Percentiles rank a stretch among this genome's conserved stretches.
Conservation (phyloP, 2,113 vertebrate species). For the Halcyon senegalensis region DNA sequence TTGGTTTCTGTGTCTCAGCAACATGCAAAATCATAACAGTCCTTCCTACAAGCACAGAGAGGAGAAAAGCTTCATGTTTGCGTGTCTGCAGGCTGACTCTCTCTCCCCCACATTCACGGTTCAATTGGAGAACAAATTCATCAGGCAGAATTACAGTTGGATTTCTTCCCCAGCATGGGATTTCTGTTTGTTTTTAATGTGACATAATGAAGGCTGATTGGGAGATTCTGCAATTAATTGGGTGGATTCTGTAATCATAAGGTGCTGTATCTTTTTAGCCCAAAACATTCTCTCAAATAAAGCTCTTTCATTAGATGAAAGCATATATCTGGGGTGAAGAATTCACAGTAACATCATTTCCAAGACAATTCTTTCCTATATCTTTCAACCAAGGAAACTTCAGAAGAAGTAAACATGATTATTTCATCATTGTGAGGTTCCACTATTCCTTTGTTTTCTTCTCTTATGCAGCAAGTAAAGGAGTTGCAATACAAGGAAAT, state of each 20-base stretch:
- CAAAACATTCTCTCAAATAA: neutral
- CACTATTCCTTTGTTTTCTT: neutral
- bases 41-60: neutral
- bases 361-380: neutral
- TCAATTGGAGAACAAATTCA: neutral
- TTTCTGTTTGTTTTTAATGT: slow-evolving; percentile 46
- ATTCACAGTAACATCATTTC: neutral
- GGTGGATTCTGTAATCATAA: neutral
- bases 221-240: slow-evolving; percentile 11
- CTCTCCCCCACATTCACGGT: neutral
- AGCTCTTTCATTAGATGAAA: neutral
- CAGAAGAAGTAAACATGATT: neutral
- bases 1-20: neutral
- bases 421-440: neutral
- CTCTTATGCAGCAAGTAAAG: neutral
- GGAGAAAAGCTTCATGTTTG: slow-evolving; percentile 13
- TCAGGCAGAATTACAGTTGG: neutral
- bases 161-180: slow-evolving; percentile 1
- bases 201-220: slow-evolving; percentile 27
- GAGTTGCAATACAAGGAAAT: neutral
- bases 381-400: neutral
- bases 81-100: slow-evolving; percentile 18
- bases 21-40: neutral
- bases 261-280: neutral
- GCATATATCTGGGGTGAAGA: neutral